Evolutionary conservation across 64 coral and sea anemone genomes (phyloP), one percentile per base, ranked within the genome.

Genomic region (Exaiptasia diaphana): DNA sequence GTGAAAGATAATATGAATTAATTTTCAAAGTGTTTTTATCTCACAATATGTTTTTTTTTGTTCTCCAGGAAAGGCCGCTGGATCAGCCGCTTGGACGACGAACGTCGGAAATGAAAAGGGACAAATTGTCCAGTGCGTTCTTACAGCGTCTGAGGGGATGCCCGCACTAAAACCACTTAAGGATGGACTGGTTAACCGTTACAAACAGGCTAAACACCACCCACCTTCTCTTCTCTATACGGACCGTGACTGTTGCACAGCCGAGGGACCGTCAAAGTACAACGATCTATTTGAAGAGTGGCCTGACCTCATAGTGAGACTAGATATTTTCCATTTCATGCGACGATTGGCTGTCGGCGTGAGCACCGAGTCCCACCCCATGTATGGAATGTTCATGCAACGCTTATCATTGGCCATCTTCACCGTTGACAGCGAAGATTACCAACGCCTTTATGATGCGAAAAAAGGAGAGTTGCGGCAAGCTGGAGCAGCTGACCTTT

Each of bases 271-370:
- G 9, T 67, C 44, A 0, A 71, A 80, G 50, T 34, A 23, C 11
- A 78, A 88, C 12, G 14, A 41, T 0, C 82, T 75, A 1, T 80
- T 88, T 39, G 18, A 34, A 13, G 4, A 29, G 1, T 86, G 69
- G 38, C 25, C 22, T 1, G 61, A 77, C 41, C 33, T 77, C 13
- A 33, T 75, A 3, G 30, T 91, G 3, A 54, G 48, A 1, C 41
- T 91, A 0, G 86, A 88, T 37, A 59, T 88, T 4, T 88, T 67
- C 1, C 76, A 88, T 42, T 81, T 88, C 50, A 88, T 88, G 86
- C 21, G 76, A 31, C 6, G 76, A 17, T 29, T 88, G 3, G 76
- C 86, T 17, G 20, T 30, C 0, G 67, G 33, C 24, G 15, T 6
- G 10, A 79, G 24, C 15, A 49, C 73, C 15, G 75, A 88, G 60